Evolutionary conservation across 2,888 invertebrate genomes (phyloP), one percentile per base, ranked within the genome.

Genomic region (Cylindroiulus punctatus): DNA sequence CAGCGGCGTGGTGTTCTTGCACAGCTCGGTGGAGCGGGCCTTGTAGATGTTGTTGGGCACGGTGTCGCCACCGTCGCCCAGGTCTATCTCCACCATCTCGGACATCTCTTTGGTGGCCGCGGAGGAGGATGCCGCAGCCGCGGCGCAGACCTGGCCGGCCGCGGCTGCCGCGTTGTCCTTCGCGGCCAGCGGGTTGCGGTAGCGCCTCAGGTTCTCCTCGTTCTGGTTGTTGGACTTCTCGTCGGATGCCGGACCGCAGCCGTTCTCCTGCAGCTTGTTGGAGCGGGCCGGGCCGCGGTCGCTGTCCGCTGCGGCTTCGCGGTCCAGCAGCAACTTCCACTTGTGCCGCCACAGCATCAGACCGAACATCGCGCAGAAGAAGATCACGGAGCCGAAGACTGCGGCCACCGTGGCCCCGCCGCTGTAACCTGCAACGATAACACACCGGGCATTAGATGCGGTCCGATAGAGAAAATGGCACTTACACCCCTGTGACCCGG

Each of bases 141-240:
- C 84, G 30, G 87, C 81, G 32, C 81, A 17, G n/a, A 10, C 86
- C n/a, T n/a, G n/a, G n/a, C n/a, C n/a, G 90, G 90, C 86, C 88
- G 91, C 89, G 87, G 42, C 65, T 30, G 85, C 87, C 7, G 76
- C 84, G n/a, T 84, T 84, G 22, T 84, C 84, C 32, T 84, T 84
- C 10, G 84, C 84, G 90, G 95, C 95, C 87, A 96, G 91, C 5
- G 96, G 95, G 91, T 96, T 96, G 84, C 90, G 89, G 91, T 95
- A 96, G 88, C 96, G 93, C 86, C 96, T 93, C 87, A 97, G 92
- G 90, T 96, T 97, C 91, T 97, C 97, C 90, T 96, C 96, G 91
- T 96, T 97, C 91, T 97, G 97, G 91, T 97, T 97, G 91, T 97
- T 97, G 3, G 96, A 95, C 90, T 96, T 96, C 90, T 96, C 96